Conservation (phyloP, 2,797 vertebrate species). For the Parambassis ranga region DNA sequence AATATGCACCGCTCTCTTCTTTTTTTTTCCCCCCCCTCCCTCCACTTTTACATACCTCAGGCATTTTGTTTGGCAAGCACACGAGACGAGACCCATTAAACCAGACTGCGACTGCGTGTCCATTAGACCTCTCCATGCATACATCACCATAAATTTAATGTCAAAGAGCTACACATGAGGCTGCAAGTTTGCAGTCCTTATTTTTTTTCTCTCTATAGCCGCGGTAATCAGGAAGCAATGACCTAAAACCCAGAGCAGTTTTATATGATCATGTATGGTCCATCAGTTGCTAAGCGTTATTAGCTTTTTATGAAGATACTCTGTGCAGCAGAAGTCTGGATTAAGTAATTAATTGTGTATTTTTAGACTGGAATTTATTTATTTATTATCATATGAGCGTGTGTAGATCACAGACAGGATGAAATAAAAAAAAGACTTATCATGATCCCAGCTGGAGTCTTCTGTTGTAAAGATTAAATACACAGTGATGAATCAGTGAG, state of each 20-base stretch:
- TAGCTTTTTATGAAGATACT: constrained; percentile 4
- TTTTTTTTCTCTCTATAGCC: constrained; percentile 1
- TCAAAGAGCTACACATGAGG: constrained; percentile 32
- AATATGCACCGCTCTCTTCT: constrained; percentile 30
- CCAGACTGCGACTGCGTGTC: constrained; percentile 5
- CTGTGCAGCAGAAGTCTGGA: too few species aligned
- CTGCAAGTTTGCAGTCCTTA: constrained; percentile 13
- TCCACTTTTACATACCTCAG: constrained; percentile 30
- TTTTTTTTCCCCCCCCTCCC: too few species aligned
- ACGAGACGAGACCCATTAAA: constrained; percentile 30
- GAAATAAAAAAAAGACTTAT: too few species aligned
- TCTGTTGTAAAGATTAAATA: too few species aligned
- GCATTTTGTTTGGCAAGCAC: constrained; percentile 45
- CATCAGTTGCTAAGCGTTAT: constrained; percentile 9
- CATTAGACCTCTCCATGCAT: constrained; percentile 44
- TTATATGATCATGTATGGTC: constrained; percentile 28
- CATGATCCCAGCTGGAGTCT: too few species aligned
- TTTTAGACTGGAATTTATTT: too few species aligned
- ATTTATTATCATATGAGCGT: too few species aligned
- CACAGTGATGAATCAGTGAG: too few species aligned
- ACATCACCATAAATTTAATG: constrained; percentile 66
- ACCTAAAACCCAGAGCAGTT: constrained; percentile 13
- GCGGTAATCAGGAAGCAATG: constrained; percentile 40
- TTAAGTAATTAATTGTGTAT: too few species aligned
- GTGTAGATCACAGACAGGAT: too few species aligned